phyloP scores from a whole-genome alignment of 2,888 invertebrate species.

The Drosophila formosana region DNA sequence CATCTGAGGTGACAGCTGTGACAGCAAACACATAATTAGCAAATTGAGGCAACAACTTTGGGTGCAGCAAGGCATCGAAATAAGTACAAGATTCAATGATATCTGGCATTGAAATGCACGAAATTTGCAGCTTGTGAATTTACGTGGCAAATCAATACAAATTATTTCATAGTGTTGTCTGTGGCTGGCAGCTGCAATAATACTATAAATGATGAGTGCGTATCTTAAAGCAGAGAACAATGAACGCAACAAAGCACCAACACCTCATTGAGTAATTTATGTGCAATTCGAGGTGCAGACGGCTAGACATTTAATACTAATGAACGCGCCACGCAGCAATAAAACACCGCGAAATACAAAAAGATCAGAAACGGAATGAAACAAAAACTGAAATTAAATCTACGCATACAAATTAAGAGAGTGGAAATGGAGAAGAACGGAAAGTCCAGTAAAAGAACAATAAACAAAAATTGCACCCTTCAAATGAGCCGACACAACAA shows the following conservation, averaged over 20 bases:
- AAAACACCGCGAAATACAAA: conserved; percentile 20
- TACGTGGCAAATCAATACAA: background rate
- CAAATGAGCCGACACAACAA: conserved; percentile 16
- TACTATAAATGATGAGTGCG: background rate
- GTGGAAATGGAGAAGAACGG: conserved; percentile 1
- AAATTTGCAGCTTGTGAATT: too few relatives aligned
- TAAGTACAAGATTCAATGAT: background rate
- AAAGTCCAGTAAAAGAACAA: conserved; percentile 25
- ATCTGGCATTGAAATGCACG: background rate
- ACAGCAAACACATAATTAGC: background rate
- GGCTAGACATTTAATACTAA: conserved; percentile 63
- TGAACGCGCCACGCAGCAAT: conserved; percentile 45
- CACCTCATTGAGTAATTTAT: conserved; percentile 46
- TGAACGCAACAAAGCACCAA: background rate
- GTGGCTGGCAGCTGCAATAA: background rate
- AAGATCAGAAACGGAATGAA: conserved; percentile 15
- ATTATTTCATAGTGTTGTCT: too few relatives aligned
- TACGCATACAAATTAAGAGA: conserved; percentile 2
- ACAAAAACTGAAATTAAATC: conserved; percentile 32
- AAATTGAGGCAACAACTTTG: background rate
- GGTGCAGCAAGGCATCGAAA: background rate
- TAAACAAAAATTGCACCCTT: conserved; percentile 42
- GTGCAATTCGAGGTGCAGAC: conserved; percentile 46
- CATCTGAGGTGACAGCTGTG: background rate
- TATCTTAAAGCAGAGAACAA: background rate